phyloP scores from a whole-genome alignment of 2,113 vertebrate genomes.

The Gracilinanus agilis region DNA sequence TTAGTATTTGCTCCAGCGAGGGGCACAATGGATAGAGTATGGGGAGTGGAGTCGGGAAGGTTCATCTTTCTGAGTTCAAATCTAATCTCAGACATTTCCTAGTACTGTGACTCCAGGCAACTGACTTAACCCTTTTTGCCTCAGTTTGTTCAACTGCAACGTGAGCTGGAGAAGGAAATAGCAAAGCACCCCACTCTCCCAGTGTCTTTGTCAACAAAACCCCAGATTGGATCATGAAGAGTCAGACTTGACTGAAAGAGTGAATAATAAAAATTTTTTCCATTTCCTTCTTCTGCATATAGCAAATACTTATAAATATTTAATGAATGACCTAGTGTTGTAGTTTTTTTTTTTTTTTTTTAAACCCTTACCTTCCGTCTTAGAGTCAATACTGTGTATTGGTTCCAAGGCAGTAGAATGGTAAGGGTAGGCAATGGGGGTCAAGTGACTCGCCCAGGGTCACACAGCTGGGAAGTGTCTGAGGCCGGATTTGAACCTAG shows the following conservation, averaged over 20 bases:
- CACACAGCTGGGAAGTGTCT: too few species aligned
- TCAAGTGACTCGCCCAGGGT: too few species aligned
- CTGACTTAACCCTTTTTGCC: not conserved
- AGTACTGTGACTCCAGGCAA: not conserved
- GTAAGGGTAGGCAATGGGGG: too few species aligned
- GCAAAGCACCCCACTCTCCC: not conserved
- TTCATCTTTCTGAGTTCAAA: not conserved
- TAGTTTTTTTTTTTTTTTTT: not conserved
- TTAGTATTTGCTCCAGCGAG: not conserved
- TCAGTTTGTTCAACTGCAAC: not conserved
- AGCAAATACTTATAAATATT: not conserved
- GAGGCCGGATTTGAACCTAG: too few species aligned
- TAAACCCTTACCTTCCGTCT: too few species aligned
- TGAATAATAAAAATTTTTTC: not conserved
- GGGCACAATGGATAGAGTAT: not conserved
- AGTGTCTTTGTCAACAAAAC: not conserved
- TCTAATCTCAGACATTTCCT: not conserved
- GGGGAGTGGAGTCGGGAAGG: not conserved
- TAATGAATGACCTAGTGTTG: not conserved
- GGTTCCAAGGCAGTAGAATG: too few species aligned
- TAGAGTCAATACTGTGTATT: too few species aligned
- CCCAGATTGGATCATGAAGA: not conserved
- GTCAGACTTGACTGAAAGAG: not conserved
- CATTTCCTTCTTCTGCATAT: not conserved
- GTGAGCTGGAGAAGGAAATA: not conserved